Evolutionary conservation across 2,797 vertebrate species (phyloP).

Genomic region (Siniperca obscura): DNA sequence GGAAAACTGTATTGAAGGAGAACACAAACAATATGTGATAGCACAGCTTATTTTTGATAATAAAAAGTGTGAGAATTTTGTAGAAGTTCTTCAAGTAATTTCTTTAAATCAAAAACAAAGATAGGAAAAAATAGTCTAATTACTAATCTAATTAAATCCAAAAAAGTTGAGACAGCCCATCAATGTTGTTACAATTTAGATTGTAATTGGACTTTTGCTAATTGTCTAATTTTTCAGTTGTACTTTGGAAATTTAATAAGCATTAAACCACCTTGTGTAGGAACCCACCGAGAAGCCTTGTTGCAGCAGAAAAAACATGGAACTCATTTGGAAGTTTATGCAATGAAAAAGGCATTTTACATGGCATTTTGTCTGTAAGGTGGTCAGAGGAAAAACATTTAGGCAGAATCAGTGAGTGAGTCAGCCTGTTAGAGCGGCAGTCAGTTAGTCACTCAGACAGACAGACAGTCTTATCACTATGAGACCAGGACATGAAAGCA

Average conservation of each 20-base stretch:
- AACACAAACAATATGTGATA: slow-evolving; percentile 59
- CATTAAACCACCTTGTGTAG: slow-evolving; percentile 29
- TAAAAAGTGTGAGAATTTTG: not conserved
- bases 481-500: slow-evolving; percentile 77
- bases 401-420: slow-evolving; percentile 42
- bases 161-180: not conserved
- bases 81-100: not conserved
- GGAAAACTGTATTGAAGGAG: slow-evolving; percentile 20
- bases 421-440: slow-evolving; percentile 56
- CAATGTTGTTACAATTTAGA: not conserved
- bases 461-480: slow-evolving; percentile 74
- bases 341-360: slow-evolving; percentile 37
- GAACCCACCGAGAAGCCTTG: not conserved
- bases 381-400: slow-evolving; percentile 57
- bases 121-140: not conserved
- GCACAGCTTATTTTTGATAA: slow-evolving; percentile 36
- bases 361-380: slow-evolving; percentile 42
- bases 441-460: slow-evolving; percentile 54
- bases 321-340: slow-evolving; percentile 22
- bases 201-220: slow-evolving; percentile 28
- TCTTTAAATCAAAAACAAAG: not conserved
- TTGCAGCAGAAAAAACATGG: slow-evolving; percentile 10
- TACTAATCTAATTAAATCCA: not conserved
- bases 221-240: not conserved
- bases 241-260: slow-evolving; percentile 18